These are phyloP conservation scores for Pogonus chalceus DNA, from an alignment of 1,140 invertebrate species.

Conservation along the genomic window DNA sequence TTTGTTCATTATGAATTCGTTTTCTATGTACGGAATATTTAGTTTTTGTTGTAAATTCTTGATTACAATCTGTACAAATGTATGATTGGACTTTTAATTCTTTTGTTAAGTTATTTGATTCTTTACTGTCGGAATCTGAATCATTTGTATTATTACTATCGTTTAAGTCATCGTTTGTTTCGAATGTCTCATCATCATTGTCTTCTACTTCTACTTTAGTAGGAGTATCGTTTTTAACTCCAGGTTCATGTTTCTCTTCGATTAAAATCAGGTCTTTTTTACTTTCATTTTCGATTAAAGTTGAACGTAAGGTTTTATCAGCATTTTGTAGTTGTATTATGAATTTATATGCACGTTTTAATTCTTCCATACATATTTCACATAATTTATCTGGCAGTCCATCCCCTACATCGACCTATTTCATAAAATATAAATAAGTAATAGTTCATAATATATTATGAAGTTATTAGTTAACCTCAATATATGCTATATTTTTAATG, in stretches of 20 bases:
- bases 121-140: too few relatives aligned
- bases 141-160: too few relatives aligned
- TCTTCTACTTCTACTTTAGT: too few relatives aligned
- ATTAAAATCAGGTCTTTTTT: too few relatives aligned
- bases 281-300: too few relatives aligned
- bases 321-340: neutral
- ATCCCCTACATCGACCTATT: neutral
- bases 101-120: too few relatives aligned
- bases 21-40: neutral
- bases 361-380: neutral
- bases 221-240: too few relatives aligned
- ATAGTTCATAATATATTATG: too few relatives aligned
- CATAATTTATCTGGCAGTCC: conserved; percentile 6
- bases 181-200: too few relatives aligned
- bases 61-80: neutral
- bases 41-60: neutral
- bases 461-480: neutral
- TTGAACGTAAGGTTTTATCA: neutral
- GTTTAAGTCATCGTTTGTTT: too few relatives aligned
- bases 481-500: neutral
- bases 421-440: neutral
- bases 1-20: neutral
- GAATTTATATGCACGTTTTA: neutral
- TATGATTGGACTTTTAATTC: neutral
- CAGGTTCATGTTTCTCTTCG: too few relatives aligned